Evolutionary conservation across 2,888 invertebrate genomes (phyloP).

Genomic region (Petrolisthes manimaculis): DNA sequence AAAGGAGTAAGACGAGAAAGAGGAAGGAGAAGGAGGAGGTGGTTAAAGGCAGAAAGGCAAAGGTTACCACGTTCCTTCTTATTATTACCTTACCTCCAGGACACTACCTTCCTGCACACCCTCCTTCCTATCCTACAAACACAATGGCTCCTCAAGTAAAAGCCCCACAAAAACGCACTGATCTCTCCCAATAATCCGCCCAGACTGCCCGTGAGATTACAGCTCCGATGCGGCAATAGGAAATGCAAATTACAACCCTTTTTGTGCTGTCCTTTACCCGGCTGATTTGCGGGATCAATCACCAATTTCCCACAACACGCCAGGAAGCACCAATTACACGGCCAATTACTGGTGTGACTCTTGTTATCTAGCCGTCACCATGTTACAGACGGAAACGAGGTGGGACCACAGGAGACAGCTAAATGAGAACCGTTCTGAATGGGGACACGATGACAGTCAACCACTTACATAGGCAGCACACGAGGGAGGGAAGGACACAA

Average conservation of each 20-base stretch:
- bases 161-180: conserved; percentile 23
- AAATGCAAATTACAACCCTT: conserved; percentile 51
- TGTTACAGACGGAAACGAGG: not conserved
- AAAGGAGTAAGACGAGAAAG: not conserved
- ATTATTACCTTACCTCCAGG: not conserved
- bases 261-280: conserved; percentile 43
- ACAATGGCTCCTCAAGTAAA: conserved; percentile 35
- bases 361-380: not conserved
- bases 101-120: conserved; percentile 7
- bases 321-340: conserved; percentile 45
- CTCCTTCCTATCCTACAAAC: conserved; percentile 28
- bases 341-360: not conserved
- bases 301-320: conserved; percentile 22
- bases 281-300: conserved; percentile 12
- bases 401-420: not conserved
- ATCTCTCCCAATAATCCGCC: not conserved
- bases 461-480: too few relatives aligned
- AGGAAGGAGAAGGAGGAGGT: not conserved
- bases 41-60: not conserved
- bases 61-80: not conserved
- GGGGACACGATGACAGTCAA: too few relatives aligned
- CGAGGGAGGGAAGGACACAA: too few relatives aligned
- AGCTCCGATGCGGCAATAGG: conserved; percentile 26
- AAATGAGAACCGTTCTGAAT: not conserved
- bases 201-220: conserved; percentile 14